Evolutionary conservation across 2,888 invertebrate species (phyloP).

Genomic region (Tanypteryx hageni): DNA sequence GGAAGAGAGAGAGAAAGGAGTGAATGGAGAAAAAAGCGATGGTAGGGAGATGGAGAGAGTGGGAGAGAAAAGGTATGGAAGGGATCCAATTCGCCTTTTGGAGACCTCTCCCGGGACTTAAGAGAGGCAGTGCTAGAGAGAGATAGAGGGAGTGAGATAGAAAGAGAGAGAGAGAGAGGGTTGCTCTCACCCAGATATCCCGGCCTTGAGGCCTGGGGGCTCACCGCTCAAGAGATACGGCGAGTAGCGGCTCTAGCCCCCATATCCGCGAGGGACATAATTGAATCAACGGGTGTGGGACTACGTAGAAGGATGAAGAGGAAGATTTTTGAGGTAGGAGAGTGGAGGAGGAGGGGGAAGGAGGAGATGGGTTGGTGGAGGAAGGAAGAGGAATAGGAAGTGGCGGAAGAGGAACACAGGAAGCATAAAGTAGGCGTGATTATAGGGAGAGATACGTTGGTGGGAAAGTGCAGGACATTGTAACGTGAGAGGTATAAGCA

Average conservation of each 20-base stretch:
- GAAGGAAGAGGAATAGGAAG: background rate
- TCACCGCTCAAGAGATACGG: constrained; percentile 11
- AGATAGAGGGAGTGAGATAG: background rate
- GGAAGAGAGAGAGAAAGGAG: background rate
- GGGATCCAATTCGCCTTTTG: background rate
- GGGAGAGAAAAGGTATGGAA: background rate
- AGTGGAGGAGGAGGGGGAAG: background rate
- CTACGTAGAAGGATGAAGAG: too few species aligned
- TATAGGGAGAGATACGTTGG: background rate
- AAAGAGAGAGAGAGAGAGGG: background rate
- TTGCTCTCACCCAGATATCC: constrained; percentile 30
- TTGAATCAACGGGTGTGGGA: background rate
- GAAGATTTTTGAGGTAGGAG: too few species aligned
- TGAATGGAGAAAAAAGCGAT: background rate
- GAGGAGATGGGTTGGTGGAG: too few species aligned
- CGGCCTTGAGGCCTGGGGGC: constrained; percentile 27
- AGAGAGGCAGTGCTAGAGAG: constrained; percentile 1
- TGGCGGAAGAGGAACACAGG: background rate
- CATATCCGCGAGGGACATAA: constrained; percentile 21
- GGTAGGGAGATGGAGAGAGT: background rate
- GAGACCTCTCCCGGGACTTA: background rate
- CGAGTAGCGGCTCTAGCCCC: background rate
- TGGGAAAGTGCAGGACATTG: background rate
- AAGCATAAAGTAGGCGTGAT: background rate
- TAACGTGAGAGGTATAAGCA: background rate